A percentile compares a stretch with the other conserved stretches of the same genome.
Conservation (phyloP, 2,113 vertebrate genomes). For the Astatotilapia flaviijosephi region DNA sequence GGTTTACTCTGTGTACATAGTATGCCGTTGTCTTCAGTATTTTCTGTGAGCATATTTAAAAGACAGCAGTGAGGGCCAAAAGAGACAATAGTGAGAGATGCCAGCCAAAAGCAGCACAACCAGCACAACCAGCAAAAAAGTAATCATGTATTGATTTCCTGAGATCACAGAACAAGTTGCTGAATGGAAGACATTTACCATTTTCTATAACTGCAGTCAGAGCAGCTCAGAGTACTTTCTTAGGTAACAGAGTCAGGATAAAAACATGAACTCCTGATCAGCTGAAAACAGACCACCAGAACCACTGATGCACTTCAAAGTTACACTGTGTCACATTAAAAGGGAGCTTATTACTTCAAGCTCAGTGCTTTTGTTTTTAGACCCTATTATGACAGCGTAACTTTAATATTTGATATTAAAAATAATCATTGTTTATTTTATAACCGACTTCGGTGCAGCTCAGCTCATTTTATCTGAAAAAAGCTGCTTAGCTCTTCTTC, state of each 20-base stretch:
- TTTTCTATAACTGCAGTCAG: neutral
- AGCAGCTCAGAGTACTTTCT: neutral
- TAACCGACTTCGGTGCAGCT: neutral
- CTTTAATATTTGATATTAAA: neutral
- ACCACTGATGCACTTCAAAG: neutral
- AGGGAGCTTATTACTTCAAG: neutral
- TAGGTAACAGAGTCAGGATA: neutral
- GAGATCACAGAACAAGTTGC: neutral
- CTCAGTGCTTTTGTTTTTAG: neutral
- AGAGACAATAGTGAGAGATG: neutral
- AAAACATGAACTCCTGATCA: neutral
- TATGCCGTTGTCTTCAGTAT: neutral
- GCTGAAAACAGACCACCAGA: neutral
- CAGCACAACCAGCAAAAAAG: neutral
- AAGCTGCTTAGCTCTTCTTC: neutral
- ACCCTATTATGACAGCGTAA: neutral
- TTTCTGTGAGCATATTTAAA: neutral
- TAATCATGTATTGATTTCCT: neutral
- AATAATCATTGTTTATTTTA: neutral
- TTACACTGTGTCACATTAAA: neutral
- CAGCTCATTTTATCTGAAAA: neutral
- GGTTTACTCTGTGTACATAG: neutral
- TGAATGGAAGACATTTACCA: neutral
- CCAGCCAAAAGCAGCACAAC: neutral
- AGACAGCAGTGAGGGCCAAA: neutral